A percentile compares a stretch with the other conserved stretches of the same genome.
Evolutionary conservation across 2,797 vertebrate species (phyloP).

Genomic region (Gallirallus australis): DNA sequence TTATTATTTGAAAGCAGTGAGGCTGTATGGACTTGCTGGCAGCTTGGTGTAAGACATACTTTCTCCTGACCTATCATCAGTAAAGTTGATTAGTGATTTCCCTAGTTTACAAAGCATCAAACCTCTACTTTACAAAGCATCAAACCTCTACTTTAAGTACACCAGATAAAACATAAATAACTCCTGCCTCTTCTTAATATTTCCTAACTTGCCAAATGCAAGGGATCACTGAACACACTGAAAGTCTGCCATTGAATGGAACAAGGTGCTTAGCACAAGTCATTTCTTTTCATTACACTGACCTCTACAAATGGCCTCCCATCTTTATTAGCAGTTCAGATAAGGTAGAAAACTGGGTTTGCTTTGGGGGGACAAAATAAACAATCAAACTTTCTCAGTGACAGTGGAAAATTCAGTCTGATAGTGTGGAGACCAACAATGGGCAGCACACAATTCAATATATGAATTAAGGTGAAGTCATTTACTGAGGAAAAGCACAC

Average conservation of each 20-base stretch:
- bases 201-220: not conserved
- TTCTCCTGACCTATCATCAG: not conserved
- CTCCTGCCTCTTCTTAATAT: not conserved
- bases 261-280: not conserved
- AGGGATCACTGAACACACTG: not conserved
- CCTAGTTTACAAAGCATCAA: not conserved
- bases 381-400: rapidly evolving
- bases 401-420: not conserved
- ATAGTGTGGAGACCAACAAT: too few species aligned
- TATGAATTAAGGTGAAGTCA: too few species aligned
- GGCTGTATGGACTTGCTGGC: not conserved
- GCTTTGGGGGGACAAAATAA: not conserved
- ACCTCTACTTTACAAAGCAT: not conserved
- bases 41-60: not conserved
- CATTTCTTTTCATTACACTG: not conserved
- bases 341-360: not conserved
- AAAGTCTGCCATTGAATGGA: not conserved
- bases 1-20: not conserved
- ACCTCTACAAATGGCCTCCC: not conserved
- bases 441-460: too few species aligned
- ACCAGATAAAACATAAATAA: not conserved
- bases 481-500: too few species aligned
- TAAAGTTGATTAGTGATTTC: not conserved
- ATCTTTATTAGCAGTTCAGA: not conserved
- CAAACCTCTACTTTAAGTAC: not conserved